These are phyloP conservation scores for Cryptus armator DNA, from an alignment of 2,888 invertebrate species.

Conservation along the genomic window DNA sequence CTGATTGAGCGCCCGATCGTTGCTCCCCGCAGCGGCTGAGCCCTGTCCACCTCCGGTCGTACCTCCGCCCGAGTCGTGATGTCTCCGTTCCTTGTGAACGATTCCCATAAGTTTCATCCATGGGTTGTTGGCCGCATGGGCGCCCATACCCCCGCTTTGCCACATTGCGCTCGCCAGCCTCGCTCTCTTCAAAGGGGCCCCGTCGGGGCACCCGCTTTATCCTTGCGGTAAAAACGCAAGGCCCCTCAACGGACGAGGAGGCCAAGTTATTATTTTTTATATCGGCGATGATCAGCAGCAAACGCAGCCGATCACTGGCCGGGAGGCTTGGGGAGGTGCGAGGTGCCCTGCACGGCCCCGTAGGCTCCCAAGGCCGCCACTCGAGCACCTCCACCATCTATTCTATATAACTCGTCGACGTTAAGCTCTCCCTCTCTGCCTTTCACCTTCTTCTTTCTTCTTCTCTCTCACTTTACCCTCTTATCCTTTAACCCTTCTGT, in stretches of 20 bases:
- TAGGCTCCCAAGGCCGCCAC: slow-evolving; percentile 83
- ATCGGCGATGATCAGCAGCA: slow-evolving; percentile 52
- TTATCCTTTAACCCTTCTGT: slow-evolving; percentile 21
- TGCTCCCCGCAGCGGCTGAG: slow-evolving; percentile 86
- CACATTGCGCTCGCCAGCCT: slow-evolving; percentile 88
- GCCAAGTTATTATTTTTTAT: slow-evolving; percentile 54
- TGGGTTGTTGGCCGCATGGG: slow-evolving; percentile 91
- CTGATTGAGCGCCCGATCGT: slow-evolving; percentile 90
- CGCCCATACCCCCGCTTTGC: slow-evolving; percentile 92
- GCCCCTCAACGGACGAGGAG: slow-evolving; percentile 70
- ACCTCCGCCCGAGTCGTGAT: slow-evolving; percentile 87
- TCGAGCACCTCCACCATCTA: slow-evolving; percentile 83
- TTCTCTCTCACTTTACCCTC: slow-evolving; percentile 37
- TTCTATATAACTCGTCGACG: slow-evolving; percentile 75
- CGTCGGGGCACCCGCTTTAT: slow-evolving; percentile 77
- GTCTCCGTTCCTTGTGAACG: slow-evolving; percentile 91
- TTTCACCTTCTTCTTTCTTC: slow-evolving; percentile 50
- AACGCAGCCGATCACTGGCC: slow-evolving; percentile 64
- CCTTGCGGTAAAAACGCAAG: slow-evolving; percentile 69
- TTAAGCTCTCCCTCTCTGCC: slow-evolving; percentile 50
- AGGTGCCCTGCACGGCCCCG: slow-evolving; percentile 83
- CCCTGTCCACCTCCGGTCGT: slow-evolving; percentile 84
- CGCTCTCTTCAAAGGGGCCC: slow-evolving; percentile 78
- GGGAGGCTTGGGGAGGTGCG: slow-evolving; percentile 78
- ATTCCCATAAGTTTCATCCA: slow-evolving; percentile 94